Evolutionary conservation across 2,888 invertebrate species (phyloP), one percentile per base, ranked within the genome.

Genomic region (Opisthograptis luteolata): DNA sequence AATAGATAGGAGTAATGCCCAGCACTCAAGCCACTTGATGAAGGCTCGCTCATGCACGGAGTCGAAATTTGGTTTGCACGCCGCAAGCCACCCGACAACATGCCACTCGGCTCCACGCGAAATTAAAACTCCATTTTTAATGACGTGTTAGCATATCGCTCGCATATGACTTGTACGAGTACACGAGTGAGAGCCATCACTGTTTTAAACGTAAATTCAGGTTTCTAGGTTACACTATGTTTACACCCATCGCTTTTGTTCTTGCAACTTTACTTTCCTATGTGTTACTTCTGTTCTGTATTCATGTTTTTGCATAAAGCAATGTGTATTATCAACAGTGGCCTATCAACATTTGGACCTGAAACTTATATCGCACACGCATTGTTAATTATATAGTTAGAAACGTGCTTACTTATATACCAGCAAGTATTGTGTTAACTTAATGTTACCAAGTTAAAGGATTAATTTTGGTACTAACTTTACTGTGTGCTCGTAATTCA

Each of bases 121-220:
- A 84, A 84, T 84, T 81, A 81, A 81, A 84, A 76, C 76, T 85
- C 77, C 81, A 87, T 86, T 80, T 86, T 85, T 85, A 85, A 84
- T 84, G 81, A 83, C 71, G 73, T 81, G 80, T 78, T 79, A 75
- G 75, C 75, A 79, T 79, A 79, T 69, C 70, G 67, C 64, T 56
- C 40, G 19, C 28, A 25, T 14, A 31, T 42, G 40, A 46, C 25
- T 20, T 20, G 8, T 15, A 17, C 25, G 15, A 22, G 59, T 53
- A 46, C 55, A n/a, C n/a, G n/a, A n/a, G n/a, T n/a, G n/a, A n/a
- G n/a, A 41, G 46, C 46, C 44, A 43, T 59, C 54, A 63, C 63
- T 58, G 66, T 63, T 68, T 66, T 62, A 22, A 67, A 58, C 55
- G 49, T 60, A 54, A 60, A 64, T 66, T 35, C 22, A 66, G 20